Conservation (phyloP, 2,113 vertebrate genomes). For the Campylomormyrus tamandua region DNA sequence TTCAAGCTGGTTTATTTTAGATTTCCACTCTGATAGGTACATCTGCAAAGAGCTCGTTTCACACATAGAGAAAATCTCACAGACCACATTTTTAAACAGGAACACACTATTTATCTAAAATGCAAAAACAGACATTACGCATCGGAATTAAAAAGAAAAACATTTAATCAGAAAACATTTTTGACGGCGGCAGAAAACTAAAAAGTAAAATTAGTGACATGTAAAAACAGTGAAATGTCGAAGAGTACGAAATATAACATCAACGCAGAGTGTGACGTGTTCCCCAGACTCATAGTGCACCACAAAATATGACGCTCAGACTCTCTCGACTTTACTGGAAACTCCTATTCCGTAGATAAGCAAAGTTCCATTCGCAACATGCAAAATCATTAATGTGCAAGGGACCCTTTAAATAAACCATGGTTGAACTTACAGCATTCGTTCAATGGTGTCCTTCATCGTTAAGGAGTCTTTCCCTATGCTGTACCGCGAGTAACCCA, state of each 20-base stretch:
- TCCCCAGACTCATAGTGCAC: not conserved
- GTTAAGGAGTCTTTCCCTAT: not conserved
- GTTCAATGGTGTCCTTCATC: conserved; percentile 61
- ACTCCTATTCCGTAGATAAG: not conserved
- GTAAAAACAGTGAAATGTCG: not conserved
- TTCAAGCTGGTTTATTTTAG: not conserved
- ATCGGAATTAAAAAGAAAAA: not conserved
- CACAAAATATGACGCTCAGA: not conserved
- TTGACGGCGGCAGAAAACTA: not conserved
- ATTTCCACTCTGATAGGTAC: not conserved
- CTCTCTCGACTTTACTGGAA: not conserved
- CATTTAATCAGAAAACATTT: not conserved
- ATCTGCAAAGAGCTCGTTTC: not conserved
- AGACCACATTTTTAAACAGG: conserved; percentile 7
- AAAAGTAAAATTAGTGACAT: not conserved
- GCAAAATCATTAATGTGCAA: not conserved
- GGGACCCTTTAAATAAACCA: not conserved
- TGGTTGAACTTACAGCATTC: conserved; percentile 64
- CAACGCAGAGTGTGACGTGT: not conserved
- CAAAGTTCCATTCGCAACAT: not conserved
- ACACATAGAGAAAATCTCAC: not conserved
- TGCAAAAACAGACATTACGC: not conserved
- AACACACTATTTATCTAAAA: not conserved
- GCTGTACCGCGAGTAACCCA: not conserved
- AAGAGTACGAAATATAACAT: not conserved